Percentiles rank a stretch among this genome's conserved stretches.
These are phyloP conservation scores for Drosophila willistoni DNA, from an alignment of 1,140 invertebrate species.

Conservation along the genomic window DNA sequence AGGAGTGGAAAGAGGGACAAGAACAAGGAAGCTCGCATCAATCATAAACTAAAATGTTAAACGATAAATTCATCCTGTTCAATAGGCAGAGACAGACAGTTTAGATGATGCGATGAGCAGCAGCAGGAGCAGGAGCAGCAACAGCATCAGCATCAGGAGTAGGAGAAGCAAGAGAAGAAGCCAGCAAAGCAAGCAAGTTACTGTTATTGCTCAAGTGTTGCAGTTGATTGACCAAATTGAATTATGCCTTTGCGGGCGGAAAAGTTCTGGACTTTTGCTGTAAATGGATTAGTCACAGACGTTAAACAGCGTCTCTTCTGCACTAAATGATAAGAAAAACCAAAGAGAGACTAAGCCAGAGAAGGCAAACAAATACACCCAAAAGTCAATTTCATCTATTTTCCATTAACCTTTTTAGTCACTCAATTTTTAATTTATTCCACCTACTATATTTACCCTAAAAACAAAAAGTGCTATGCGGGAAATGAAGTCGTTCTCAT, in stretches of 20 bases:
- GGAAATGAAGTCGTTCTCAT: too few relatives aligned
- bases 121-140: constrained; percentile 3
- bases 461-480: too few relatives aligned
- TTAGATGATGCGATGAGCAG: constrained; percentile 1
- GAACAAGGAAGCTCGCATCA: constrained; percentile 43
- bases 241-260: constrained; percentile 52
- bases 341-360: not conserved
- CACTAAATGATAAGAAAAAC: not conserved
- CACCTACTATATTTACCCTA: too few relatives aligned
- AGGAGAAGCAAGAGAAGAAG: not conserved
- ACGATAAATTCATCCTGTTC: constrained; percentile 68
- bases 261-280: constrained; percentile 22
- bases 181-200: constrained; percentile 15
- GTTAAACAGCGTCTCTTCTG: constrained; percentile 7
- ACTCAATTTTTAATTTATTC: too few relatives aligned
- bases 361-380: not conserved
- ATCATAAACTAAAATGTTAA: constrained; percentile 70
- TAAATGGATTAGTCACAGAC: constrained; percentile 17
- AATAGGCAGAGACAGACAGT: constrained; percentile 50
- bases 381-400: not conserved
- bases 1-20: not conserved
- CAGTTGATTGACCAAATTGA: constrained; percentile 66
- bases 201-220: constrained; percentile 23
- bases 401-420: not conserved
- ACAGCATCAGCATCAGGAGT: not conserved